Percentiles rank a stretch among this genome's conserved stretches.
Evolutionary conservation across 2,888 invertebrate genomes (phyloP).

Genomic region (Achlya flavicornis): DNA sequence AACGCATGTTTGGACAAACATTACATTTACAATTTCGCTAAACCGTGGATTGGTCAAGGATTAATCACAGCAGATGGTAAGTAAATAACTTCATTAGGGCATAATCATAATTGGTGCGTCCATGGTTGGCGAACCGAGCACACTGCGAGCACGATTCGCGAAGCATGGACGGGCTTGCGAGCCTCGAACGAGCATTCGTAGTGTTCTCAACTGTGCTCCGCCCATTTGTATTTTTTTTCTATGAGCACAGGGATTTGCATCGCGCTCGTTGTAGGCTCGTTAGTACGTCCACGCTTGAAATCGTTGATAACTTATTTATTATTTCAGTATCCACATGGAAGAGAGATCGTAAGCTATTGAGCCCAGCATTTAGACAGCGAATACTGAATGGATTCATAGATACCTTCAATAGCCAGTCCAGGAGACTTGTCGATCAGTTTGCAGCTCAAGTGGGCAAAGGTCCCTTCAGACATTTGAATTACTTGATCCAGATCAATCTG

Average conservation of each 20-base stretch:
- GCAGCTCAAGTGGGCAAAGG: constrained; percentile 24
- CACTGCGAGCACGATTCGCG: too few species aligned
- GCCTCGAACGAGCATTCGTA: too few species aligned
- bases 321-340: constrained; percentile 39
- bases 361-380: constrained; percentile 37
- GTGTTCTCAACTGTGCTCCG: too few species aligned
- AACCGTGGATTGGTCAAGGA: constrained; percentile 71
- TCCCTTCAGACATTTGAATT: constrained; percentile 26
- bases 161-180: too few species aligned
- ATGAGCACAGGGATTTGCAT: too few species aligned
- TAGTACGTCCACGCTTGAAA: too few species aligned
- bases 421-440: constrained; percentile 24
- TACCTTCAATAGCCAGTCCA: constrained; percentile 38
- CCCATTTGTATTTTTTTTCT: too few species aligned
- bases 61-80: constrained; percentile 65
- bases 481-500: constrained; percentile 28
- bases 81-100: constrained; percentile 18
- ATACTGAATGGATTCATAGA: constrained; percentile 33
- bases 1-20: constrained; percentile 70
- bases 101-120: too few species aligned
- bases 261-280: too few species aligned
- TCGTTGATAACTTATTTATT: too few species aligned
- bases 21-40: constrained; percentile 67
- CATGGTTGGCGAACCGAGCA: too few species aligned
- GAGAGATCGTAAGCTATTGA: constrained; percentile 37